Base-by-base conservation (phyloP, 2,113 vertebrate species). In the Ramphastos sulfuratus region DNA sequence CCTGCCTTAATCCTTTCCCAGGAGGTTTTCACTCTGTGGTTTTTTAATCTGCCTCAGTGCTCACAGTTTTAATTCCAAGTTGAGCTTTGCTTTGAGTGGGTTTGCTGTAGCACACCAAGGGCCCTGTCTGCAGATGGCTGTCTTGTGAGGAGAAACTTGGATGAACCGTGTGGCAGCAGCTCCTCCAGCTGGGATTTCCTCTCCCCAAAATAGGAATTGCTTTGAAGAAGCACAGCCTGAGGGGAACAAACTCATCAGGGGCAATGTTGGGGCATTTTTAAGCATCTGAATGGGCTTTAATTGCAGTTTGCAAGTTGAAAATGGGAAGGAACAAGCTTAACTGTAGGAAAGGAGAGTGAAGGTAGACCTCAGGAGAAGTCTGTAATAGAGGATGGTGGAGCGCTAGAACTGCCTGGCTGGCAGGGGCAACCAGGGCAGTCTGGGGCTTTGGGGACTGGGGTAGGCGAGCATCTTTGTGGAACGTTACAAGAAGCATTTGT, bases 401-500 rank as follows among this genome's bases (percentile, higher is more conserved):
- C 17, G 70, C 65, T 59, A 20, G 82, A 66, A 78, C 55, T 92
- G 84, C 76, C 66, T 59, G 90, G 7, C 56, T 46, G 64, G 59
- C 70, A 72, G 44, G n/a, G 50, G 63, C 19, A 15, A 12, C 23
- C 58, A 23, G 9, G 0, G 7, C 16, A 46, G 2, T 1, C 48
- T 15, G 12, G 23, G 50, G 56, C 4, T 55, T 73, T 4, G 27
- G 54, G 20, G 50, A 11, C n/a, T 2, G 10, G 63, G 28, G 12
- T 5, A 6, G 10, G 0, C 54, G 65, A 60, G 28, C 50, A 1
- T 27, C 61, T 85, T 30, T 44, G 65, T 46, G 16, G 39, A 28
- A 28, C 1, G 0, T 35, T 9, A 1, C 20, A 24, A 4, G 69
- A 14, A 61, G 30, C 2, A 0, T 77, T 50, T 46, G 31, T 65